Percentiles rank a stretch among this genome's conserved stretches.
These are phyloP conservation scores for Crossocerus cetratus DNA, from an alignment of 2,888 invertebrate genomes.

Conservation along the genomic window DNA sequence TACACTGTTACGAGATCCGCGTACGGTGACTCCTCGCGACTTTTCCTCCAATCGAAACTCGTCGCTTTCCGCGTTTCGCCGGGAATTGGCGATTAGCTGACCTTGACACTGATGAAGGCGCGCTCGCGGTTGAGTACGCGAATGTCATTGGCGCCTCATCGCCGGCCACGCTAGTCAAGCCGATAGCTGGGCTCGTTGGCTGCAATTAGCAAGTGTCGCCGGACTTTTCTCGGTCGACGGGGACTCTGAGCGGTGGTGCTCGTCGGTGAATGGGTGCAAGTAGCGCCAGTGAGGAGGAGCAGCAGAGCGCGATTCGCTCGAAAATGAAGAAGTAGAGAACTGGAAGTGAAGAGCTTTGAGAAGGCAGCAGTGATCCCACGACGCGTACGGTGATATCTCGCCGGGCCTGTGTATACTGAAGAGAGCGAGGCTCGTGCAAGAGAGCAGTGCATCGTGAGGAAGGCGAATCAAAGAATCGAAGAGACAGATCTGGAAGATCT, in stretches of 20 bases:
- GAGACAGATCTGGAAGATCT: constrained; percentile 1
- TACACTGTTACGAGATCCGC: not conserved
- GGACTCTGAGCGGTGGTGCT: not conserved
- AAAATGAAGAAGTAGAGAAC: constrained; percentile 41
- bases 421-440: not conserved
- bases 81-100: constrained; percentile 31
- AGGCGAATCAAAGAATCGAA: not conserved
- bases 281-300: constrained; percentile 38
- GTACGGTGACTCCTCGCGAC: not conserved
- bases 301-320: constrained; percentile 27
- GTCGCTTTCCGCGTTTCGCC: too few relatives aligned
- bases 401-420: not conserved
- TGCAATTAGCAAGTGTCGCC: not conserved
- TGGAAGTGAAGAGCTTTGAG: not conserved
- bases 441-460: not conserved
- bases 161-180: too few relatives aligned
- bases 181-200: not conserved
- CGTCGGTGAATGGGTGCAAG: constrained; percentile 9
- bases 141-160: not conserved
- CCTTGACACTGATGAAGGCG: constrained; percentile 51
- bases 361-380: not conserved
- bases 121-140: not conserved
- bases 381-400: not conserved
- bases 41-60: not conserved
- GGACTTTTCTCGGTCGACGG: not conserved